phyloP scores from a whole-genome alignment of 2,113 vertebrate species.

The Entosphenus tridentatus region DNA sequence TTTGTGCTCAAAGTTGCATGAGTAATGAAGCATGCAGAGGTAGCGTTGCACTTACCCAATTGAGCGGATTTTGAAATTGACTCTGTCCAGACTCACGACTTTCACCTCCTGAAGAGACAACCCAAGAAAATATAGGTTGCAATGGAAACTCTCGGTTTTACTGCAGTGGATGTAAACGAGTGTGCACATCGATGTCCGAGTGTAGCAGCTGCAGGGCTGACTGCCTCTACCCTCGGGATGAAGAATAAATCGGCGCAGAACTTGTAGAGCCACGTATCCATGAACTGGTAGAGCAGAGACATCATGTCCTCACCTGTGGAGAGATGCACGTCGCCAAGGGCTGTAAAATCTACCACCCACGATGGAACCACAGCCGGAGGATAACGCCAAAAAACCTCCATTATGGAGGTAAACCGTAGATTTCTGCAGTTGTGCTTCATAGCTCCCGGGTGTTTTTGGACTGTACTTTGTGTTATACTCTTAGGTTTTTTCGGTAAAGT shows the following conservation, averaged over 20 bases:
- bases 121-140: conserved; percentile 7
- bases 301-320: conserved; percentile 53
- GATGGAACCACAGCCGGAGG: too few species aligned
- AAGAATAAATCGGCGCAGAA: conserved; percentile 76
- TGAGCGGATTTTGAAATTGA: conserved; percentile 52
- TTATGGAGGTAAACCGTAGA: too few species aligned
- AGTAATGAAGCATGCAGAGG: neutral
- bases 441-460: too few species aligned
- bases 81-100: conserved; percentile 52
- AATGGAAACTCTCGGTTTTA: neutral
- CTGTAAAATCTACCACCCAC: too few species aligned
- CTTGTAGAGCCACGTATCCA: conserved; percentile 87
- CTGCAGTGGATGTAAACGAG: too few species aligned
- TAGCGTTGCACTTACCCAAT: conserved; percentile 39
- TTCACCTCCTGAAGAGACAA: conserved; percentile 50
- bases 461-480: too few species aligned
- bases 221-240: conserved; percentile 50
- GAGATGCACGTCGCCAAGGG: neutral
- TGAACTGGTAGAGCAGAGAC: conserved; percentile 73
- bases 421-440: too few species aligned
- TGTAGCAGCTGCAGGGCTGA: too few species aligned
- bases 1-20: too few species aligned
- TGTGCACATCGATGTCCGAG: too few species aligned
- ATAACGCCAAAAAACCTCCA: too few species aligned
- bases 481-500: too few species aligned